Evolutionary conservation across 2,113 vertebrate species (phyloP), one percentile per base, ranked within the genome.

Genomic region (Mionectes macconnelli): DNA sequence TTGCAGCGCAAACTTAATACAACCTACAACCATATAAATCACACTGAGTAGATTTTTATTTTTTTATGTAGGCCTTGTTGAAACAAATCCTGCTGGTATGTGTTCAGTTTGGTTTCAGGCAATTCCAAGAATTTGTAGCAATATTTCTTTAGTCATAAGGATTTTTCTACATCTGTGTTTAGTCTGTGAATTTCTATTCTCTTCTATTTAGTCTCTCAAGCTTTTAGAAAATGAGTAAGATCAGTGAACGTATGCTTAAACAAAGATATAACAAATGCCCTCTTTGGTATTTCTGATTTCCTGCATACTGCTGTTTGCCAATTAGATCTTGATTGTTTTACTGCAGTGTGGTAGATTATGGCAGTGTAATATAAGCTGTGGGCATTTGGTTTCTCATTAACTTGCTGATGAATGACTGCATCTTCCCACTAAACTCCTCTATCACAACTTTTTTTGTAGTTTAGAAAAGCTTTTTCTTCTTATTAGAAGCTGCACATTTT

Each of bases 351-450:
- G 80, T 90, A 87, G 59, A 81, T 94, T 94, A 75, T 70, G 85
- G 75, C 94, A 96, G 72, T 68, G n/a, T 77, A 89, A 84, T 90
- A 67, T 68, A 82, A 96, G 83, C 87, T 39, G 37, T 67, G 24
- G 76, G 69, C 76, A 73, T 96, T 96, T 95, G 44, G 23, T 52
- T 96, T 95, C 84, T 82, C 24, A 2, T 88, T 94, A 79, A 95
- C 50, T 91, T 95, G 62, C 47, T 89, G 90, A 79, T 92, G 84
- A 96, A 74, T 37, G 50, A 52, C 84, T 52, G 70, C 80, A 79
- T 87, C 66, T 93, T 96, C 33, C 88, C 75, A 63, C 73, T 94
- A 60, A 79, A 52, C 40, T 79, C 45, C 24, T 30, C 44, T 76
- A 37, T 87, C 33, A 20, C 73, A 93, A 87, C 42, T 73, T 63